Percentiles rank a stretch among this genome's conserved stretches.
Evolutionary conservation across 2,888 invertebrate genomes (phyloP).

Genomic region (Gibbula magus): DNA sequence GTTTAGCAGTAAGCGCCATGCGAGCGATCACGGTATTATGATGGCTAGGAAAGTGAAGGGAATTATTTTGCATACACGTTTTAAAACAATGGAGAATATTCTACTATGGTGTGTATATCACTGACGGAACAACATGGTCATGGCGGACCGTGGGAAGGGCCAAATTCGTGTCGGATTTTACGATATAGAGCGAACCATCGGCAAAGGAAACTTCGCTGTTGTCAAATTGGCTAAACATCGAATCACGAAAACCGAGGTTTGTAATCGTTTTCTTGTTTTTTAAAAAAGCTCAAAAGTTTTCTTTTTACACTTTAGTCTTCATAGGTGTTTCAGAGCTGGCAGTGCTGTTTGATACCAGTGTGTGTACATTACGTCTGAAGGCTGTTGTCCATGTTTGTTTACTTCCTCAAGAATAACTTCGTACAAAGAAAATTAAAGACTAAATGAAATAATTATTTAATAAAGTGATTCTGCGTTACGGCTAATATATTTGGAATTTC

Average conservation of each 20-base stretch:
- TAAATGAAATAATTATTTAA: no score
- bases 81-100: slow-evolving; percentile 28
- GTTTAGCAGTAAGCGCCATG: slow-evolving; percentile 38
- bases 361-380: background rate
- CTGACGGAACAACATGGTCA: slow-evolving; percentile 59
- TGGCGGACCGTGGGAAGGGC: slow-evolving; percentile 59
- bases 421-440: no score
- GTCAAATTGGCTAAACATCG: slow-evolving; percentile 98
- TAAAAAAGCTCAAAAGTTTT: background rate
- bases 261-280: slow-evolving; percentile 54
- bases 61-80: slow-evolving; percentile 31
- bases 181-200: slow-evolving; percentile 97
- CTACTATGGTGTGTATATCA: slow-evolving; percentile 35
- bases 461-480: no score
- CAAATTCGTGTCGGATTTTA: slow-evolving; percentile 89
- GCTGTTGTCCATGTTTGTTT: background rate
- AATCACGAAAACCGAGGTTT: slow-evolving; percentile 98
- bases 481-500: no score
- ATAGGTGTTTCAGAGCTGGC: background rate
- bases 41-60: background rate
- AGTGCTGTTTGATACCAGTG: background rate
- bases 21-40: background rate
- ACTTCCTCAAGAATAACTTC: background rate
- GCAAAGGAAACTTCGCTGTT: slow-evolving; percentile 98
- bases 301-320: background rate